These are phyloP conservation scores for Desoria tigrina DNA, from an alignment of 2,888 invertebrate genomes.

Conservation along the genomic window DNA sequence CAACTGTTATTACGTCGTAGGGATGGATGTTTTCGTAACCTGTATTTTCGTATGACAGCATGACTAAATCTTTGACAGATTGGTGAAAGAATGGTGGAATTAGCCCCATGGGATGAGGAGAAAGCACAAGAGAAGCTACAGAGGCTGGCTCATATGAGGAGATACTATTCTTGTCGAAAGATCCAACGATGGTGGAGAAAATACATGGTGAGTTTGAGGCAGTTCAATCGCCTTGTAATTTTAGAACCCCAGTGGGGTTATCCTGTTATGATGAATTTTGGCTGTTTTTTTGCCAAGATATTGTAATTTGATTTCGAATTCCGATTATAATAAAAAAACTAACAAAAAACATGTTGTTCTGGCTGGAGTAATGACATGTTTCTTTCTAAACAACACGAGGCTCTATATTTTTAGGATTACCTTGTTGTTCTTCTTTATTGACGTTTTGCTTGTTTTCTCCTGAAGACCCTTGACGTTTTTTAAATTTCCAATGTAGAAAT, in stretches of 20 bases:
- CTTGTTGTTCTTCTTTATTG: too few species aligned
- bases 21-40: neutral
- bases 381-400: too few species aligned
- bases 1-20: neutral
- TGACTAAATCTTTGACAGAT: slow-evolving; percentile 31
- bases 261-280: slow-evolving; percentile 14
- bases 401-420: too few species aligned
- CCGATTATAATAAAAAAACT: too few species aligned
- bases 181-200: slow-evolving; percentile 53
- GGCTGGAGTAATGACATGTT: too few species aligned
- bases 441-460: too few species aligned
- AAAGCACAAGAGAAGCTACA: slow-evolving; percentile 43
- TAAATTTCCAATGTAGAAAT: slow-evolving; percentile 1
- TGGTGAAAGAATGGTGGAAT: slow-evolving; percentile 46
- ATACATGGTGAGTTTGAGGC: slow-evolving; percentile 50
- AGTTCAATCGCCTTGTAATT: slow-evolving; percentile 17
- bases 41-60: too few species aligned
- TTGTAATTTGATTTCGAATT: slow-evolving; percentile 10
- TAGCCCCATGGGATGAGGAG: slow-evolving; percentile 52
- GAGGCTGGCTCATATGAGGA: slow-evolving; percentile 41
- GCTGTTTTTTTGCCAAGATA: slow-evolving; percentile 11
- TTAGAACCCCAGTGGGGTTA: slow-evolving; percentile 9
- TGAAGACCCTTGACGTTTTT: too few species aligned
- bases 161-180: slow-evolving; percentile 46
- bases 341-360: too few species aligned